A percentile compares a stretch with the other conserved stretches of the same genome.
phyloP scores from a whole-genome alignment of 2,113 vertebrate genomes.

The Gorsachius goisagi region DNA sequence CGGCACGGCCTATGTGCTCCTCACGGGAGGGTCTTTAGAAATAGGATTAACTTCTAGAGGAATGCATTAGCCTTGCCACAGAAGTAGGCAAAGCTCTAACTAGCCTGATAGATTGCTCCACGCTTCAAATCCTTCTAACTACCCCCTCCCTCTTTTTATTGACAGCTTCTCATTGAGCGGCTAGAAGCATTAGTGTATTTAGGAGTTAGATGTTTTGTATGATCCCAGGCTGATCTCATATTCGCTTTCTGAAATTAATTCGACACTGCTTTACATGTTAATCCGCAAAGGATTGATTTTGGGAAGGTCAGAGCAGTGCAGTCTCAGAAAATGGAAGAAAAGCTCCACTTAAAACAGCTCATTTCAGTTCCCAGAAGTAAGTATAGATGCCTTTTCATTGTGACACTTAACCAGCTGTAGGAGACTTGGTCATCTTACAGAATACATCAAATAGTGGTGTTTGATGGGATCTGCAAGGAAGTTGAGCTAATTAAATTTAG shows the following conservation, averaged over 20 bases:
- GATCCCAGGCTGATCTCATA: slow-evolving; percentile 81
- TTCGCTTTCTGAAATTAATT: slow-evolving; percentile 89
- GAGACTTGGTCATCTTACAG: slow-evolving; percentile 52
- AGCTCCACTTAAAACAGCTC: slow-evolving; percentile 78
- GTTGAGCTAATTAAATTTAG: slow-evolving; percentile 76
- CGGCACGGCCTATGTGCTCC: slow-evolving; percentile 75
- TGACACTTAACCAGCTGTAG: slow-evolving; percentile 71
- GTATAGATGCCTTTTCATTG: slow-evolving; percentile 75
- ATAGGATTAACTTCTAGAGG: slow-evolving; percentile 88
- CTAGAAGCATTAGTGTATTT: slow-evolving; percentile 80
- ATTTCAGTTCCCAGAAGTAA: slow-evolving; percentile 82
- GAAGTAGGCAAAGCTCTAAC: slow-evolving; percentile 71
- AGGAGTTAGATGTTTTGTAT: slow-evolving; percentile 81
- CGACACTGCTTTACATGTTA: slow-evolving; percentile 86
- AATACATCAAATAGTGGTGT: slow-evolving; percentile 72
- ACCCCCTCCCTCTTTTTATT: slow-evolving; percentile 64
- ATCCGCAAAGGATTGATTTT: slow-evolving; percentile 84
- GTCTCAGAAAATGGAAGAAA: slow-evolving; percentile 78
- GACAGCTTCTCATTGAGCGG: slow-evolving; percentile 80
- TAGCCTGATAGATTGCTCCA: slow-evolving; percentile 79
- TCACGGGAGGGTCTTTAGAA: slow-evolving; percentile 83
- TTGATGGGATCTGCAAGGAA: slow-evolving; percentile 70
- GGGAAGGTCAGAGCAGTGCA: slow-evolving; percentile 79
- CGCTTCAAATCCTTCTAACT: slow-evolving; percentile 75
- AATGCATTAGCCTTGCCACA: slow-evolving; percentile 83